A percentile compares a stretch with the other conserved stretches of the same genome.
Evolutionary conservation across 1,140 invertebrate genomes (phyloP).

Genomic region (Tetramorium alpestre): DNA sequence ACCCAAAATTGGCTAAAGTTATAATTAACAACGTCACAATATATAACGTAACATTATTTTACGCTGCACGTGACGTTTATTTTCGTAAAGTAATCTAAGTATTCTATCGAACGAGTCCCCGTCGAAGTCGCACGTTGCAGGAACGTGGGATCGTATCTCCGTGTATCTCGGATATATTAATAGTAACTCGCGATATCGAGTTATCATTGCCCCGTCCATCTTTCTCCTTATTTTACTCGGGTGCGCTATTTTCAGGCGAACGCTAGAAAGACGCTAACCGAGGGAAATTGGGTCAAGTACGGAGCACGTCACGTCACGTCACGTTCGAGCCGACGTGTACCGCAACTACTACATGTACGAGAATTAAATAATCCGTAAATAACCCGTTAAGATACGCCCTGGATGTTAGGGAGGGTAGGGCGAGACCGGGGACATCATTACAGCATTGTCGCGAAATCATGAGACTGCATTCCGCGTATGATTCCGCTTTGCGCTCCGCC

Average conservation of each 20-base stretch:
- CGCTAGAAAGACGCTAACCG: conserved; percentile 7
- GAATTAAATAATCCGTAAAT: conserved; percentile 38
- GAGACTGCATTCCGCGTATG: neutral
- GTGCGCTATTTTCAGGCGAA: conserved; percentile 42
- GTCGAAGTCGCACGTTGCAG: no score
- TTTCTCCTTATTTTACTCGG: conserved; percentile 44
- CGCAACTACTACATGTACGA: neutral
- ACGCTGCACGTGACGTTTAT: neutral
- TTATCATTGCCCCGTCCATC: conserved; percentile 12
- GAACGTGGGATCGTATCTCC: neutral
- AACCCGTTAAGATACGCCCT: neutral
- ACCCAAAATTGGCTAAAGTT: neutral
- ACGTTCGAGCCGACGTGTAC: conserved; percentile 22
- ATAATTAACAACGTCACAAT: neutral
- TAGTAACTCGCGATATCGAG: conserved; percentile 17
- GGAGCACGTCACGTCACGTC: conserved; percentile 36
- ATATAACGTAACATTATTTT: neutral
- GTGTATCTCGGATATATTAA: conserved; percentile 4
- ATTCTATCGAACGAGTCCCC: neutral
- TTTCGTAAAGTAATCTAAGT: neutral
- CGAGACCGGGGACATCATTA: neutral
- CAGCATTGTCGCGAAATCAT: neutral
- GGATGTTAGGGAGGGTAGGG: neutral
- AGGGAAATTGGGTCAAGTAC: conserved; percentile 53
- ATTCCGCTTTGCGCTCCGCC: neutral